These are phyloP conservation scores for Aplysina aerophoba DNA, from an alignment of 37 sponge, comb jelly and placozoan species.

Conservation along the genomic window DNA sequence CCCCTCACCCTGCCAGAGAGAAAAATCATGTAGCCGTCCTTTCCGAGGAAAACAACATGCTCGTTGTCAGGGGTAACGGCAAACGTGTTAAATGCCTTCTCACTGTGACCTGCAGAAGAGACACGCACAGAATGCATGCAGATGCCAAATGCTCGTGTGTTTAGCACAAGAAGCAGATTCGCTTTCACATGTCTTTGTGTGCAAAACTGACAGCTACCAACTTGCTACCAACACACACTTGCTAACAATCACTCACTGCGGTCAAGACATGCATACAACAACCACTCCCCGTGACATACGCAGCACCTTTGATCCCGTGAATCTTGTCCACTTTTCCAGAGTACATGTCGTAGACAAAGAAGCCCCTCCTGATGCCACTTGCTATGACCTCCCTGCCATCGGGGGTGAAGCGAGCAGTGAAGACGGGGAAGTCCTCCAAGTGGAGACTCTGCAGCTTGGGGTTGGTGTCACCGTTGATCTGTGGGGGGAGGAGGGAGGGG, in stretches of 20 bases:
- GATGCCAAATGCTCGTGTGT: background rate
- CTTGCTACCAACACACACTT: too few species aligned
- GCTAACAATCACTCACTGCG: too few species aligned
- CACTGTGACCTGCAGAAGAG: slow-evolving; percentile 58
- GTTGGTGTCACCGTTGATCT: slow-evolving; percentile 83
- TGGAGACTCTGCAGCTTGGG: slow-evolving; percentile 82
- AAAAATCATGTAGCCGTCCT: slow-evolving; percentile 83
- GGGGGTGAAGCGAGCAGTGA: slow-evolving; percentile 78
- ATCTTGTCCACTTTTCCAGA: slow-evolving; percentile 77
- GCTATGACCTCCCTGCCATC: slow-evolving; percentile 80
- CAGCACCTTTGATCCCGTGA: slow-evolving; percentile 71
- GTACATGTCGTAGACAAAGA: slow-evolving; percentile 85
- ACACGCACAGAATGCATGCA: background rate
- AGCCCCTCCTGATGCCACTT: slow-evolving; percentile 68
- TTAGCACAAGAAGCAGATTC: background rate
- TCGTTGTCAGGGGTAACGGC: slow-evolving; percentile 84
- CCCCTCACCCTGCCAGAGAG: slow-evolving; percentile 81
- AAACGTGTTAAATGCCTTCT: slow-evolving; percentile 61
- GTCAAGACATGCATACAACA: too few species aligned
- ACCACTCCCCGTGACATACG: too few species aligned
- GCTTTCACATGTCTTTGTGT: too few species aligned
- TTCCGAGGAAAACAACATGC: slow-evolving; percentile 77
- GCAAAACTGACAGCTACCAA: too few species aligned
- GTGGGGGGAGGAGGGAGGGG: background rate
- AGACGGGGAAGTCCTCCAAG: slow-evolving; percentile 76